A percentile compares a stretch with the other conserved stretches of the same genome.
Conservation (phyloP, 92 coral and sea anemone genomes). For the Epizoanthus fatuus region DNA sequence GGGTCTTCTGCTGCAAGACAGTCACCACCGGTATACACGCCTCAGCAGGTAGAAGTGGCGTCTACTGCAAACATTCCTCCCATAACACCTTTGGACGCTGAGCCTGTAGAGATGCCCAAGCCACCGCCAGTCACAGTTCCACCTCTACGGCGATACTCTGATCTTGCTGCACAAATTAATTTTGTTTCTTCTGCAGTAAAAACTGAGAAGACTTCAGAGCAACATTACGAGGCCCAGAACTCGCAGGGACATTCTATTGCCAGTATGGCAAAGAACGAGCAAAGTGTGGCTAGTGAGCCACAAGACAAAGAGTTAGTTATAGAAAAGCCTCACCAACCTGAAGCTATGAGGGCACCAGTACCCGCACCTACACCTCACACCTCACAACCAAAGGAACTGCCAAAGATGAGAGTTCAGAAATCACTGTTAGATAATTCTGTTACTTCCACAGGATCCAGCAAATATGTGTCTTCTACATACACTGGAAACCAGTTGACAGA, state of each 20-base stretch:
- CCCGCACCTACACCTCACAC: not conserved
- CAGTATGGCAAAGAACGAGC: not conserved
- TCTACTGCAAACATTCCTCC: not conserved
- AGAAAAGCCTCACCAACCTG: not conserved
- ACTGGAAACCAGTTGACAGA: not conserved
- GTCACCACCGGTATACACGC: not conserved
- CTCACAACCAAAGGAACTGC: not conserved
- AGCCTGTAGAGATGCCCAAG: conserved; percentile 65
- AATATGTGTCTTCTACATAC: too few species aligned
- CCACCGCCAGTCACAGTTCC: conserved; percentile 80
- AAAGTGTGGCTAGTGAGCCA: not conserved
- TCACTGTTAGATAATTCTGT: not conserved
- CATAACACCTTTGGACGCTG: conserved; percentile 1
- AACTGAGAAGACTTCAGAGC: conserved; percentile 40
- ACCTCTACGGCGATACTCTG: conserved; percentile 72
- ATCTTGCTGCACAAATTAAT: conserved; percentile 70
- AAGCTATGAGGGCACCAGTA: not conserved
- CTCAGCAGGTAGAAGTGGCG: not conserved
- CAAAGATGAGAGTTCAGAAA: not conserved
- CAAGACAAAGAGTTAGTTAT: not conserved
- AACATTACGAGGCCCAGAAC: conserved; percentile 28
- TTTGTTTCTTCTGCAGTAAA: conserved; percentile 63
- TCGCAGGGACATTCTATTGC: conserved; percentile 22
- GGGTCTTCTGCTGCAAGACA: not conserved
- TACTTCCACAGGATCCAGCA: too few species aligned